A percentile compares a stretch with the other conserved stretches of the same genome.
phyloP scores from a whole-genome alignment of 2,888 invertebrate genomes.

The Troilus luridus region DNA sequence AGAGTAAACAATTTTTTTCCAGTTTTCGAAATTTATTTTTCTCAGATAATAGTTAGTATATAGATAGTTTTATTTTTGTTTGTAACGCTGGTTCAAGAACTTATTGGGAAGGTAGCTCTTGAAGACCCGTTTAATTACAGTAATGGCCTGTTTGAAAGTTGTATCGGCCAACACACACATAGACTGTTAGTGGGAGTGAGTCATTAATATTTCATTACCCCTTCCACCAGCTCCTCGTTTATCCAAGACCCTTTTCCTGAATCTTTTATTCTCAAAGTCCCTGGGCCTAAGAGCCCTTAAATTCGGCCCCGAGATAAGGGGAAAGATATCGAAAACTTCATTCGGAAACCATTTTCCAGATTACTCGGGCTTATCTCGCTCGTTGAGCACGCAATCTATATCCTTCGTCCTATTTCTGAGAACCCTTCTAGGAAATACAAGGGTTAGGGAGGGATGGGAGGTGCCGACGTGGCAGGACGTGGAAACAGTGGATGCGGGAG shows the following conservation, averaged over 20 bases:
- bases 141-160: neutral
- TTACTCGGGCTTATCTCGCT: neutral
- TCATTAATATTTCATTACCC: neutral
- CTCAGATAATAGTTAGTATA: neutral
- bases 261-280: neutral
- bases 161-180: neutral
- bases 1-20: too few species aligned
- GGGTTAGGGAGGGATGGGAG: neutral
- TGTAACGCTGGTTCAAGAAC: too few species aligned
- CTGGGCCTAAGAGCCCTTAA: neutral
- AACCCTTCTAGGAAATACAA: neutral
- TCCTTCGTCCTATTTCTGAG: neutral
- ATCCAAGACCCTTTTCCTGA: neutral
- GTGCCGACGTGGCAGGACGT: neutral
- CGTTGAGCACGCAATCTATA: neutral
- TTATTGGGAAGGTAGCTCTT: too few species aligned
- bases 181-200: neutral
- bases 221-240: neutral
- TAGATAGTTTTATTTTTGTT: neutral
- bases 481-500: neutral
- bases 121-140: conserved; percentile 19
- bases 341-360: neutral
- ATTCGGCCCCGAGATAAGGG: neutral
- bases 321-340: neutral
- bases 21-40: too few species aligned